Base-by-base conservation (phyloP, 1,140 invertebrate genomes). In the Anagrus nilaparvatae region DNA sequence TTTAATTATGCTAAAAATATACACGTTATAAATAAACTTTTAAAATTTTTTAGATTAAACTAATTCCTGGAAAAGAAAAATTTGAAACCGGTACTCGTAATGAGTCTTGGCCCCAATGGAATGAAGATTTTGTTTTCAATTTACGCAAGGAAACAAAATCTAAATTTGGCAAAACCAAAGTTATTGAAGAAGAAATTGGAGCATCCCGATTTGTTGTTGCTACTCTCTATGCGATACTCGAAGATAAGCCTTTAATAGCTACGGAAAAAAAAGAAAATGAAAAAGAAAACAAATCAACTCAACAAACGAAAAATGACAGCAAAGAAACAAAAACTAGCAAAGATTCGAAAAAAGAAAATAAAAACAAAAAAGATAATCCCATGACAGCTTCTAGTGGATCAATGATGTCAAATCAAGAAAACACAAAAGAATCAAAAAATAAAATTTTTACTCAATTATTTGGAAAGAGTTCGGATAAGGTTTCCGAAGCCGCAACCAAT, bases 41-140 rank as follows among this genome's bases (percentile, higher is more conserved):
- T 17, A 6, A 35, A 28, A 19, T 13, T 12, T 21, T n/a, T 40
- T 59, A 85, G 81, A 74, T 83, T 3, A 84, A 82, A 63, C 50
- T 84, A 17, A 79, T 82, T 56, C 82, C 82, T 1, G 76, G 76
- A 16, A 77, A 79, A 47, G 77, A 76, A 37, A 82, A 83, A 61
- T 79, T 74, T 52, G 82, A 85, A 61, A 82, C 80, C 6, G 71
- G 75, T 36, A 63, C 79, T 46, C 78, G 78, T 56, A 80, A 81
- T 47, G 80, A 79, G 50, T 79, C 79, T 2, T 82, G 80, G 79
- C 82, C 81, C 0, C 74, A 78, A 32, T 84, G 81, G 71, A 83
- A 85, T 56, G 79, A 84, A 62, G 80, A 82, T 44, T 83, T 83
- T 52, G 73, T 72, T 43, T 83, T 83, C 59, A 72, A 70, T 30